Conservation (phyloP, 2,888 invertebrate species). For the Trissoscelio sp. region DNA sequence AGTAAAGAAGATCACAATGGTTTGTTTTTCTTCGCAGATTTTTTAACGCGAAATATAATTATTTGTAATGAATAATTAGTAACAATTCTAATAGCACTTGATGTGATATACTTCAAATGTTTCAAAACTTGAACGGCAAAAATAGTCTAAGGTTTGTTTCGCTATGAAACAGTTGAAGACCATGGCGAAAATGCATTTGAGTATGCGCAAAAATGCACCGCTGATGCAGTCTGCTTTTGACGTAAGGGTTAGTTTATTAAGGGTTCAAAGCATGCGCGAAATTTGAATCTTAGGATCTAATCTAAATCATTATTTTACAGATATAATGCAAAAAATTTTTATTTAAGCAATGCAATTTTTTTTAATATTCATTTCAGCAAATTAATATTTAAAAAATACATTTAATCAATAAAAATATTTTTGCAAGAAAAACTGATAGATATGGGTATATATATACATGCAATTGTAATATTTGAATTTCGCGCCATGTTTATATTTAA, state of each 20-base stretch:
- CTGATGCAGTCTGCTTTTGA: neutral
- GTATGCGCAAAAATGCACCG: constrained; percentile 36
- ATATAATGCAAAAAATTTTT: neutral
- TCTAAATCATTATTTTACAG: neutral
- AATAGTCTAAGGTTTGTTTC: neutral
- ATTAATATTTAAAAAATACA: too few species aligned
- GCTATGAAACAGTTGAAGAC: constrained; percentile 32
- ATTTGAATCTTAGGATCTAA: neutral
- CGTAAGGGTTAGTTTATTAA: constrained; percentile 15
- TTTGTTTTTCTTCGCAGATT: too few species aligned
- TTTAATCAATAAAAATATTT: too few species aligned
- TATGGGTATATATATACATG: too few species aligned
- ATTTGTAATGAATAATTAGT: neutral
- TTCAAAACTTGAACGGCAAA: neutral
- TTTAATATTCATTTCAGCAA: too few species aligned
- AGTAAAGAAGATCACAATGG: too few species aligned
- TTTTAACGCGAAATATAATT: neutral
- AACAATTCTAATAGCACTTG: neutral
- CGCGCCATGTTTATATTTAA: too few species aligned
- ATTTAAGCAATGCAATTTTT: too few species aligned
- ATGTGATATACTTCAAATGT: neutral
- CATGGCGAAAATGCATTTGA: constrained; percentile 28
- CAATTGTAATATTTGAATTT: too few species aligned
- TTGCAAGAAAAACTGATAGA: too few species aligned
- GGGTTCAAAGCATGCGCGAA: constrained; percentile 28